Base-by-base conservation (phyloP, 2,888 invertebrate genomes). In the Scaptomyza tumidula region DNA sequence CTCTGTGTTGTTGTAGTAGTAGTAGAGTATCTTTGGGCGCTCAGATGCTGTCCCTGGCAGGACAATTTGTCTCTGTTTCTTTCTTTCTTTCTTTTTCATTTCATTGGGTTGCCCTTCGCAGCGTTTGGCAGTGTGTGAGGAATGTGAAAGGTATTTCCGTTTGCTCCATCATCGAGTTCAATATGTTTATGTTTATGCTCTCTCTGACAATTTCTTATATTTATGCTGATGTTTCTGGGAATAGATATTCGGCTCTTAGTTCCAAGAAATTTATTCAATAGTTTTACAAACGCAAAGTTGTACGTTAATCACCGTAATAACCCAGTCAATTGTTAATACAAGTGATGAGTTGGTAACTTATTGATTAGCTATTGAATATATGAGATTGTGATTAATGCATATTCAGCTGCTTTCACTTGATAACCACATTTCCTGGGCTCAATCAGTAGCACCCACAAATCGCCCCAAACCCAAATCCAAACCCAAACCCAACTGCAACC, bases 121-220 rank as follows among this genome's bases (percentile, higher is more conserved):
- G 57, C 57, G 48, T 7, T 49, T 61, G 48, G 61, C 49, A 24
- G 45, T 37, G 19, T 35, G 31, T 78, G 78, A 58, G 67, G 74
- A 84, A 80, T 80, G 71, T 84, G 72, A 80, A 80, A 84, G 78
- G 70, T 66, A 80, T 86, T 86, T 84, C 84, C 81, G 73, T 80
- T 79, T 66, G 62, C 24, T 58, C 50, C 66, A 55, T 31, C 45
- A 46, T 45, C 39, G 54, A 58, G 49, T 52, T 66, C 64, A 57
- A 62, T 68, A 55, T 56, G 63, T 29, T 49, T 31, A 35, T 24
- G 19, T 41, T 19, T 29, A 29, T 53, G 13, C 11, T 37, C 24
- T 24, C 19, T 6, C 35, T 14, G n/a, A 11, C 52, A n/a, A 16
- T 10, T 2, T 24, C 4, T 10, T 0, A 31, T 43, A 2, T 60